phyloP scores from a whole-genome alignment of 2,113 vertebrate genomes.

The Laticauda laticaudata region DNA sequence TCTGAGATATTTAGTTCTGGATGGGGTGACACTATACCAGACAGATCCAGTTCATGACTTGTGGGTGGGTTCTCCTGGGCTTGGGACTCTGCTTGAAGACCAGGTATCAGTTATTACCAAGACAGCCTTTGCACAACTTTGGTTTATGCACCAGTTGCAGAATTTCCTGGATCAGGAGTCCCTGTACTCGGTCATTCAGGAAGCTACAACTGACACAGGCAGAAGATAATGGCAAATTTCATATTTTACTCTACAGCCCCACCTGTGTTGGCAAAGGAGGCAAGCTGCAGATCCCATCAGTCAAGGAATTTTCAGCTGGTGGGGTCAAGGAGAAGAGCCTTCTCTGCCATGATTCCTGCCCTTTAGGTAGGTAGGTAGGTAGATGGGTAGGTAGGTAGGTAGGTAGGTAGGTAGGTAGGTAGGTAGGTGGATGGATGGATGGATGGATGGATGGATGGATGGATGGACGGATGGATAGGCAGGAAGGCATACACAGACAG shows the following conservation, averaged over 20 bases:
- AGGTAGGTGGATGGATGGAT: too few species aligned
- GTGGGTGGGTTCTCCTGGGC: background rate
- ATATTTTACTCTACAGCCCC: background rate
- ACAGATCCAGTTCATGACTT: background rate
- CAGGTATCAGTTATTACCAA: background rate
- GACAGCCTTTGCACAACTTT: background rate
- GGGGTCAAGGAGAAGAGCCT: background rate
- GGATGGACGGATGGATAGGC: background rate
- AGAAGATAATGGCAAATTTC: background rate
- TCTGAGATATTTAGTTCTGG: background rate
- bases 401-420: too few species aligned
- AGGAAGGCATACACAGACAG: background rate
- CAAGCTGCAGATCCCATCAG: background rate
- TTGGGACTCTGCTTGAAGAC: background rate
- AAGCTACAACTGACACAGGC: background rate
- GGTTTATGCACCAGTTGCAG: background rate
- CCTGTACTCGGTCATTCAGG: background rate
- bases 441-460: too few species aligned
- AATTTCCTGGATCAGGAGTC: background rate
- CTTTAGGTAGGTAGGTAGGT: background rate
- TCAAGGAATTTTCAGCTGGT: background rate
- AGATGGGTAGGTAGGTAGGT: too few species aligned
- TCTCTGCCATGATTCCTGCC: background rate
- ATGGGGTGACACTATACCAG: background rate
- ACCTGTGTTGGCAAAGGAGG: background rate